phyloP scores from a whole-genome alignment of 2,113 vertebrate species.

The Neodon shergylaensis region DNA sequence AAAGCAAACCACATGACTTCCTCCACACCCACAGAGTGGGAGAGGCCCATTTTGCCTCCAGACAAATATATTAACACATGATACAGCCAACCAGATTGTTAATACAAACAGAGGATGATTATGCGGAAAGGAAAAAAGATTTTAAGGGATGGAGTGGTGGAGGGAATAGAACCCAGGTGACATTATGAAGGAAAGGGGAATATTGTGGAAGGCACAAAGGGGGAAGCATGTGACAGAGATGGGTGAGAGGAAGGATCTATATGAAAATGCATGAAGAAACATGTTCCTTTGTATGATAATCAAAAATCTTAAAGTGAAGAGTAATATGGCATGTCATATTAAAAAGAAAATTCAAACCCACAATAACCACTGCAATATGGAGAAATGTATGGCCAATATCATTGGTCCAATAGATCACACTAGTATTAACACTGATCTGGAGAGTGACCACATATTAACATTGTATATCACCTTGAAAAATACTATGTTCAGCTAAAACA shows the following conservation, averaged over 20 bases:
- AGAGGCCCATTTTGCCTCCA: not conserved
- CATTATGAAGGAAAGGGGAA: not conserved
- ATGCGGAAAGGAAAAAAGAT: not conserved
- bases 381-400: not conserved
- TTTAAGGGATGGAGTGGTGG: not conserved
- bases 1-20: not conserved
- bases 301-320: not conserved
- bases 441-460: not conserved
- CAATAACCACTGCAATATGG: not conserved
- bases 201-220: no score
- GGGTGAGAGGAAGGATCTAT: no score
- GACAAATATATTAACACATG: not conserved
- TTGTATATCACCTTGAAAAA: not conserved
- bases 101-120: not conserved
- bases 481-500: not conserved
- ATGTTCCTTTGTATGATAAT: no score
- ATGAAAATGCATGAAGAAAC: not conserved
- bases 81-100: not conserved
- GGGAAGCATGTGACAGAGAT: not conserved
- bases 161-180: not conserved
- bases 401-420: not conserved
- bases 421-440: constrained; percentile 1
- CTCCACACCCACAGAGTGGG: not conserved
- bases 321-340: not conserved
- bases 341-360: not conserved